Evolutionary conservation across 2,888 invertebrate species (phyloP).

Genomic region (Dasypolia templi): DNA sequence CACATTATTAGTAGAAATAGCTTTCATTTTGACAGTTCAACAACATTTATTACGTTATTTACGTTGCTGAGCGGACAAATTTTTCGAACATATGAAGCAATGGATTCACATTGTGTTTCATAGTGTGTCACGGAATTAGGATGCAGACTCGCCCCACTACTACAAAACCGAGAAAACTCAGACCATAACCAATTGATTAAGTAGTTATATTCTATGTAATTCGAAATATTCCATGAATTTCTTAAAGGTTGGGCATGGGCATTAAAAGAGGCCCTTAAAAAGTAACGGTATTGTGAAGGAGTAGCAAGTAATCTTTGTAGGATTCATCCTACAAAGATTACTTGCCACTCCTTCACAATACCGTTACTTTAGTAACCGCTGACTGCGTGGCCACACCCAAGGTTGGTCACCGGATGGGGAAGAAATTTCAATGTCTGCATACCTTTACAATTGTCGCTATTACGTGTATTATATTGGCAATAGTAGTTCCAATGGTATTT

Average conservation of each 20-base stretch:
- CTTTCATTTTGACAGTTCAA: too few species aligned
- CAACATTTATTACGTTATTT: too few species aligned
- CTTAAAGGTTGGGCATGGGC: too few species aligned
- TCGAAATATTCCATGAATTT: slow-evolving; percentile 1
- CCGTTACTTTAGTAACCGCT: slow-evolving; percentile 33
- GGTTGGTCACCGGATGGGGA: slow-evolving; percentile 55
- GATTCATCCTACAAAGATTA: background rate
- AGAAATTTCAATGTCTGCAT: slow-evolving; percentile 62
- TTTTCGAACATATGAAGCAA: too few species aligned
- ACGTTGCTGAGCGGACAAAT: too few species aligned
- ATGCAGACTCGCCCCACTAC: background rate
- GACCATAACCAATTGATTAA: background rate
- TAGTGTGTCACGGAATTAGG: too few species aligned
- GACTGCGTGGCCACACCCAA: slow-evolving; percentile 27
- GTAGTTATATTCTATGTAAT: background rate
- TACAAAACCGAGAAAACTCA: background rate
- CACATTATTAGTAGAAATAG: too few species aligned
- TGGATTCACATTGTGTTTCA: too few species aligned
- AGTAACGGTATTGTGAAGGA: too few species aligned
- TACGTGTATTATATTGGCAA: slow-evolving; percentile 12
- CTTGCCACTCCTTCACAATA: background rate
- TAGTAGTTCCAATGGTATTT: background rate
- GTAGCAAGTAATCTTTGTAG: too few species aligned
- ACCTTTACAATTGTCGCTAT: slow-evolving; percentile 35
- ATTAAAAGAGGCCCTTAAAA: too few species aligned